Evolutionary conservation across 2,113 vertebrate genomes (phyloP), one percentile per base, ranked within the genome.

Genomic region (Laterallus jamaicensis): DNA sequence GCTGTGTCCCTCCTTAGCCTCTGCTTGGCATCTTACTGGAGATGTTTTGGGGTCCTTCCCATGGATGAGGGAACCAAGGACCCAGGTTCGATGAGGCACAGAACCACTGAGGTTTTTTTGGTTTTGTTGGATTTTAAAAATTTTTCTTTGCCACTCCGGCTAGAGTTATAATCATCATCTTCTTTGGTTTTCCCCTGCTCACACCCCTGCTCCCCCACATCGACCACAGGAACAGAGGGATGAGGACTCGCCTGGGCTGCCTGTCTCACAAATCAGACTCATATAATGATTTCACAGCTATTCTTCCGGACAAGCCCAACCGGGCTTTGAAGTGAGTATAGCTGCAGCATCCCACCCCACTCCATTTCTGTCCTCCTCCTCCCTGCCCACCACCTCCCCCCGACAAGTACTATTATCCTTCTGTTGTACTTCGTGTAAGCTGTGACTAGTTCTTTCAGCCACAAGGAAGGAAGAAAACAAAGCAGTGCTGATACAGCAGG

Each of bases 181-280:
- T 94, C 86, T 96, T 91, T 97, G 93, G 70, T 97, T 96, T 95
- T 93, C 93, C 93, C 94, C 82, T 92, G 78, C 93, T 97, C 89
- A 94, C 88, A 92, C 94, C 96, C 93, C 93, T 92, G 82, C 92
- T 96, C 92, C 95, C 90, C 54, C 86, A 49, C 96, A 82, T 78
- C 62, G 79, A 86, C 96, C 97, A 88, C 97, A 99, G 98, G 97
- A 98, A 97, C 97, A 98, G 98, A 98, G 98, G 98, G 95, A 99
- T 99, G 99, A 99, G 99, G 98, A 99, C 99, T 95, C 98, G 99
- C 96, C 98, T 99, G 81, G 99, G 99, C 83, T 99, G 99, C 97
- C 97, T 99, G 94, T 99, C 99, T 95, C 98, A 99, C 97, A 99
- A 99, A 96, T 99, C 99, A 42, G 99, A 99, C 97, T 99, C 99